Conservation (phyloP, 2,113 vertebrate genomes). For the Eolophus roseicapilla region DNA sequence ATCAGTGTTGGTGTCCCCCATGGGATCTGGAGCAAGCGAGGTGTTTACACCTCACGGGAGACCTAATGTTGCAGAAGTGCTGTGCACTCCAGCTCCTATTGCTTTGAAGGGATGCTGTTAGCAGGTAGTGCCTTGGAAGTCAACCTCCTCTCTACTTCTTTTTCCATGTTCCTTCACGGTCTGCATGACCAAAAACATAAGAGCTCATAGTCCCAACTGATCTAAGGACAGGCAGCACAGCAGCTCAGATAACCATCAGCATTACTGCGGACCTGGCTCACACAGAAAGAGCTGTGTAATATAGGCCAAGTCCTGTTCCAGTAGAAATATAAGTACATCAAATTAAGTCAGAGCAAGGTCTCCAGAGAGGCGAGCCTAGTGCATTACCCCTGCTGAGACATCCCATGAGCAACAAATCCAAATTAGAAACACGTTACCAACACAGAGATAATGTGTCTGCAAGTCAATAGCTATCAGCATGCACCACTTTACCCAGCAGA, state of each 20-base stretch:
- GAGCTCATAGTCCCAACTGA: background rate
- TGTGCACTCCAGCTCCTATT: background rate
- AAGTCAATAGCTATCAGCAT: background rate
- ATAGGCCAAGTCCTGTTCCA: background rate
- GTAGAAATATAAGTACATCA: background rate
- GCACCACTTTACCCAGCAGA: background rate
- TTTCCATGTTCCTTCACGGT: background rate
- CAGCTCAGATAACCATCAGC: background rate
- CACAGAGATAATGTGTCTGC: background rate
- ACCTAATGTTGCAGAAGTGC: background rate
- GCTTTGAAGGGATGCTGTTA: background rate
- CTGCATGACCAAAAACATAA: background rate
- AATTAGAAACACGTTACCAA: background rate
- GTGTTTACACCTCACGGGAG: accelerated
- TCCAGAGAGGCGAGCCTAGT: background rate
- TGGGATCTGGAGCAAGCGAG: background rate
- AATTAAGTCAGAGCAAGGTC: background rate
- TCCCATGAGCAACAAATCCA: background rate
- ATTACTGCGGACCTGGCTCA: background rate
- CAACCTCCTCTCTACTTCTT: background rate
- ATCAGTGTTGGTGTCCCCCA: background rate
- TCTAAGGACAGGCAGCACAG: background rate
- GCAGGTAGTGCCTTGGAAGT: background rate
- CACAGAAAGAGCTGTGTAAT: accelerated
- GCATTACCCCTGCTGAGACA: background rate